These are phyloP conservation scores for Channa maculata DNA, from an alignment of 2,113 vertebrate species.

Conservation along the genomic window DNA sequence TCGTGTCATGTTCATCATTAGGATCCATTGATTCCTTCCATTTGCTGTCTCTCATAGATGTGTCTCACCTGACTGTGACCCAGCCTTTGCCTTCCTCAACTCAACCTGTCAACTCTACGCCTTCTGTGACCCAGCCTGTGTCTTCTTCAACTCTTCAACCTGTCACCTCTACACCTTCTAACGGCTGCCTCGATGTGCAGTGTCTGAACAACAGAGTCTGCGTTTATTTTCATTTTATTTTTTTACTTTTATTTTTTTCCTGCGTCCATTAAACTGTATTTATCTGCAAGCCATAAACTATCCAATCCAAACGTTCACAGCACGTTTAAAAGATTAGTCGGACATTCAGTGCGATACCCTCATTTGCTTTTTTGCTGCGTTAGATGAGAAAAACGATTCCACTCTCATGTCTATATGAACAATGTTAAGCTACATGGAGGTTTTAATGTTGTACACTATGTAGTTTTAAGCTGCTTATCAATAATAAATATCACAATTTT, in stretches of 20 bases:
- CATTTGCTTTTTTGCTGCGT: not conserved
- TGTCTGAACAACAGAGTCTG: conserved; percentile 90
- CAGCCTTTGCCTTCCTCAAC: conserved; percentile 63
- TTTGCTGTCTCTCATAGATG: conserved; percentile 80
- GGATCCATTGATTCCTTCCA: conserved; percentile 13
- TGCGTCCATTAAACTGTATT: conserved; percentile 69
- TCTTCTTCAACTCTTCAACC: conserved; percentile 27
- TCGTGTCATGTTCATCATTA: not conserved
- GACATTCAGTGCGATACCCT: not conserved
- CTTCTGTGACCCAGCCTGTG: conserved; percentile 45
- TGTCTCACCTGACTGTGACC: conserved; percentile 83
- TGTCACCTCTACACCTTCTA: not conserved
- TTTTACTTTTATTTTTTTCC: not conserved
- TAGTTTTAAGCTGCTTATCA: no score
- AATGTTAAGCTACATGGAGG: no score
- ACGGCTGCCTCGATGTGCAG: conserved; percentile 66
- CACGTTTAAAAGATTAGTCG: not conserved
- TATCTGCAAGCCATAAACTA: not conserved
- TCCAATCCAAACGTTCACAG: no score
- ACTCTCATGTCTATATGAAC: no score
- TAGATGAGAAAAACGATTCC: no score
- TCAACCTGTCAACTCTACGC: not conserved
- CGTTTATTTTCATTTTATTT: not conserved
- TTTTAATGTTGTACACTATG: no score
- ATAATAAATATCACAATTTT: no score